A percentile compares a stretch with the other conserved stretches of the same genome.
Evolutionary conservation across 2,888 invertebrate species (phyloP).

Genomic region (Aspidiotus destructor): DNA sequence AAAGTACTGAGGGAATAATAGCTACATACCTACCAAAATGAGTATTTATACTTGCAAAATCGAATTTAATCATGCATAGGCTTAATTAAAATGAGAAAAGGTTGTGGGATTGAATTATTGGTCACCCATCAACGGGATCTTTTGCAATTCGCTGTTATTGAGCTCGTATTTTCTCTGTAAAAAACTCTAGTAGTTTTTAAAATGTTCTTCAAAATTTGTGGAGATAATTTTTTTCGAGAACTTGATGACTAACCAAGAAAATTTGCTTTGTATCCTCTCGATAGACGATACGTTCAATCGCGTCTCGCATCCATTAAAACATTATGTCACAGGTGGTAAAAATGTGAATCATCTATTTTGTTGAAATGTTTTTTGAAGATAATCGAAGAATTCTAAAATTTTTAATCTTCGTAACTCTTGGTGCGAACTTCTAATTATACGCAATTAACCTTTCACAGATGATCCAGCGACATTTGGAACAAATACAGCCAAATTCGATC

Average conservation of each 20-base stretch:
- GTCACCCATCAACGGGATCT: too few species aligned
- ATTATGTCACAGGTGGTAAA: not conserved
- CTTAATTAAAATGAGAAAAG: not conserved
- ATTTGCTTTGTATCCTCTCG: not conserved
- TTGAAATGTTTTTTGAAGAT: not conserved
- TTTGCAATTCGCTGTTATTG: not conserved
- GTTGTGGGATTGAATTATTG: too few species aligned
- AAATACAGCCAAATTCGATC: slow-evolving; percentile 34
- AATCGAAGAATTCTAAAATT: not conserved
- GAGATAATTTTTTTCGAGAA: too few species aligned
- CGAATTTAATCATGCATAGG: not conserved
- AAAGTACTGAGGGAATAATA: too few species aligned
- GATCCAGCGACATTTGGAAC: slow-evolving; percentile 27
- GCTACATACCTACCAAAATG: too few species aligned
- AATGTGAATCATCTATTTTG: too few species aligned
- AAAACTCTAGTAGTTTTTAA: not conserved
- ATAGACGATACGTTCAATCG: not conserved
- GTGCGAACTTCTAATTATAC: too few species aligned
- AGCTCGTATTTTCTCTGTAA: not conserved
- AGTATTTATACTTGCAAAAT: too few species aligned
- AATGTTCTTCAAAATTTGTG: too few species aligned
- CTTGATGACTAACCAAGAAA: not conserved
- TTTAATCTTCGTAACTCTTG: too few species aligned
- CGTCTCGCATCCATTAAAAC: too few species aligned
- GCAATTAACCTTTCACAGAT: slow-evolving; percentile 5